phyloP scores from a whole-genome alignment of 2,888 invertebrate genomes.

The Hololepta plana region DNA sequence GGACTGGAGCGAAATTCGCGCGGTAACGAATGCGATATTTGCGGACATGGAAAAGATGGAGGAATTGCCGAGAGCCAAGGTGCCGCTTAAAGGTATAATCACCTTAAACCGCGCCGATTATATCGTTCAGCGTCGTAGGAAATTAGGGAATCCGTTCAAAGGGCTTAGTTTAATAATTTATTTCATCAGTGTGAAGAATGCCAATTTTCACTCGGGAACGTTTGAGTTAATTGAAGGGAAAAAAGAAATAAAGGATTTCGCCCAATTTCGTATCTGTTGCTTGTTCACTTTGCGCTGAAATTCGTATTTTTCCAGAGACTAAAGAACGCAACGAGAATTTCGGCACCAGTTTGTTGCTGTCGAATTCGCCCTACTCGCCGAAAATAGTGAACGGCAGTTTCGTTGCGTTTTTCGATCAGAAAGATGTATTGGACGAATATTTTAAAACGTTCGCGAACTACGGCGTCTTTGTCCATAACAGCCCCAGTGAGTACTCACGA shows the following conservation, averaged over 20 bases:
- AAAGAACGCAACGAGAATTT: conserved; percentile 72
- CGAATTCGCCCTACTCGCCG: conserved; percentile 92
- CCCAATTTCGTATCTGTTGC: too few relatives aligned
- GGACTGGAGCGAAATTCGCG: conserved; percentile 77
- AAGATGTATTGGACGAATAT: conserved; percentile 53
- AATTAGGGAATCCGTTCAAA: too few relatives aligned
- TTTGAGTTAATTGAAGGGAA: too few relatives aligned
- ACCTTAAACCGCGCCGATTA: too few relatives aligned
- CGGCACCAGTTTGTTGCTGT: conserved; percentile 80
- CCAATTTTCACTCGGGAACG: too few relatives aligned
- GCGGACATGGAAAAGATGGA: conserved; percentile 38
- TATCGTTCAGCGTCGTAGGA: too few relatives aligned
- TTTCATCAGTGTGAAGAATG: too few relatives aligned
- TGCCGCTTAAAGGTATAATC: conserved; percentile 64
- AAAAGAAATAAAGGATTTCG: too few relatives aligned
- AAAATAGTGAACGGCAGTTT: conserved; percentile 91
- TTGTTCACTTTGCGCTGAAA: too few relatives aligned
- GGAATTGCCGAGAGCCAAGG: conserved; percentile 36
- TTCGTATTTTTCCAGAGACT: conserved; percentile 48
- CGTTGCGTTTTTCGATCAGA: conserved; percentile 75
- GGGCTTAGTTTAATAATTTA: too few relatives aligned
- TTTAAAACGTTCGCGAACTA: conserved; percentile 51
- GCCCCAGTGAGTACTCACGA: too few relatives aligned
- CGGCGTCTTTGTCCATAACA: too few relatives aligned
- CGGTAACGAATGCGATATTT: conserved; percentile 51